Base-by-base conservation (phyloP, 2,797 vertebrate genomes). In the Enoplosus armatus region DNA sequence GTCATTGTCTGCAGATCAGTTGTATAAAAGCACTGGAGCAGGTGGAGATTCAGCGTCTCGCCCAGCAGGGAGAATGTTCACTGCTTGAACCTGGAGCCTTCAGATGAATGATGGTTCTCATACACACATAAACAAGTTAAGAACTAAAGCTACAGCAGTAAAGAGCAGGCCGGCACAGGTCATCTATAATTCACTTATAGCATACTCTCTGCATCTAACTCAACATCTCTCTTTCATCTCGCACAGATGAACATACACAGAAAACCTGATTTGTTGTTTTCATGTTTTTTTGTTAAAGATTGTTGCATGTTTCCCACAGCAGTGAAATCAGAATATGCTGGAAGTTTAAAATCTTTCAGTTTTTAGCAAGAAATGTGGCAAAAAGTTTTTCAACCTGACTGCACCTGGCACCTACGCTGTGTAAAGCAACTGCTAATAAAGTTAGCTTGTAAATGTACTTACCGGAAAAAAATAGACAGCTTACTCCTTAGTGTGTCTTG, bases 111-210 rank as follows among this genome's bases (percentile, higher is more conserved):
- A 63, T 50, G 22, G 26, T 39, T 62, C 43, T 24, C 62, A 60
- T 31, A 62, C 45, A 73, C 73, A 29, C 29, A 60, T 11, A 69
- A 22, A 55, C 58, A 60, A 31, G 65, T n/a, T 31, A 69, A 55
- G 54, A 69, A 48, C 50, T 31, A 54, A 29, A 80, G 65, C 55
- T 50, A 39, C 59, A n/a, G 54, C 41, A 56, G 66, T 65, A 55
- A 60, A 77, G 74, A 72, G 54, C 35, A 69, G 39, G 27, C 73
- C 56, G 71, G 54, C 71, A 62, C 35, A 12, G 47, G 41, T 33
- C 66, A 87, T 85, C 70, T 54, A 77, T 84, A 70, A 82, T 84
- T 82, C 59, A 82, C 43, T 55, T 11, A 33, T 22, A 43, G 26
- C 26, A 26, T 5, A 10, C 20, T 64, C 50, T 78, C 65, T 47